Conservation (phyloP, 2,797 vertebrate genomes). For the Eulemur albifrons region DNA sequence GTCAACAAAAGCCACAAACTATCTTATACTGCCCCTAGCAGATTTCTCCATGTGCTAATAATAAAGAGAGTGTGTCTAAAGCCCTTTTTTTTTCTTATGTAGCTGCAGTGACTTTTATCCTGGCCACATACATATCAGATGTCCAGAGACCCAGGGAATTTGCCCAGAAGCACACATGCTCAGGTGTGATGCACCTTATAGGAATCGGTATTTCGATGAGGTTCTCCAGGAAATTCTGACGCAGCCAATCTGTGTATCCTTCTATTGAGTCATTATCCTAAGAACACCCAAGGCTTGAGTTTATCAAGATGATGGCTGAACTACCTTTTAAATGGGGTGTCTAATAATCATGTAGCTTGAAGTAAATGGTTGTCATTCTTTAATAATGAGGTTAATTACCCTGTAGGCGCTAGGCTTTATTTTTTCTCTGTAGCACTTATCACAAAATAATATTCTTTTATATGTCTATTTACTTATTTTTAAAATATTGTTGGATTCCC, state of each 20-base stretch:
- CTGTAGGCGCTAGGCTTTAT: not conserved
- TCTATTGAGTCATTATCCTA: not conserved
- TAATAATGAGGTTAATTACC: not conserved
- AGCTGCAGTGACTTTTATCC: not conserved
- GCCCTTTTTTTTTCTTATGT: not conserved
- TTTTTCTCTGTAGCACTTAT: not conserved
- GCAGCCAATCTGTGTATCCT: not conserved
- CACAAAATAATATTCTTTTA: not conserved
- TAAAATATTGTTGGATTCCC: not conserved
- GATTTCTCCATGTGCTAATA: not conserved
- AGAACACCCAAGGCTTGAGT: not conserved
- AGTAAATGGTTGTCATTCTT: not conserved
- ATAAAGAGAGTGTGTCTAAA: not conserved
- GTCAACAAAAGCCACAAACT: not conserved
- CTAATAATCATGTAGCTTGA: not conserved
- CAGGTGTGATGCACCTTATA: not conserved
- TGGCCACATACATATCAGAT: not conserved
- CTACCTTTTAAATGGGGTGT: not conserved
- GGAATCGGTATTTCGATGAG: not conserved
- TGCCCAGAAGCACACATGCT: not conserved
- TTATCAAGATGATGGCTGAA: not conserved
- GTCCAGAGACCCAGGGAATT: not conserved
- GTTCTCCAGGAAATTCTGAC: constrained; percentile 5
- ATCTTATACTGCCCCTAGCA: not conserved
- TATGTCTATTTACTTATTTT: not conserved